phyloP scores from a whole-genome alignment of 2,113 vertebrate species.

The Talpa occidentalis region DNA sequence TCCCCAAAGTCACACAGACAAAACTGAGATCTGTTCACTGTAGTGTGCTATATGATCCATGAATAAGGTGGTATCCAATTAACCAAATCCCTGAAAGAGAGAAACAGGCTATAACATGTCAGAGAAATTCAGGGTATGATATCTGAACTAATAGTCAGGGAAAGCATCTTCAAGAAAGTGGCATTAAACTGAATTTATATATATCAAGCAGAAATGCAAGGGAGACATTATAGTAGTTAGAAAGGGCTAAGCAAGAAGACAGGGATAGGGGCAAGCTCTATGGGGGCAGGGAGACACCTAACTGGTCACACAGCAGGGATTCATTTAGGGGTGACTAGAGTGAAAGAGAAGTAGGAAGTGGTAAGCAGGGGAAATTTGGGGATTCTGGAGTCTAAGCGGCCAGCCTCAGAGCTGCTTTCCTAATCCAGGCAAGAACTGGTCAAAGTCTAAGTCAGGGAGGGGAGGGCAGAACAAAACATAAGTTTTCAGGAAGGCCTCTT shows the following conservation, averaged over 20 bases:
- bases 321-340: background rate
- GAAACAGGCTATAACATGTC: background rate
- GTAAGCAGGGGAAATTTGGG: background rate
- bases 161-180: background rate
- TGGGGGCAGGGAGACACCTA: rapidly evolving
- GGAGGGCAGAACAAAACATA: background rate
- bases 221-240: background rate
- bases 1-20: background rate
- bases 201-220: background rate
- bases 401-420: background rate
- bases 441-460: rapidly evolving
- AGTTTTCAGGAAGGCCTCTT: background rate
- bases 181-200: background rate
- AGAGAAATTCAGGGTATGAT: background rate
- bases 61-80: background rate
- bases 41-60: background rate
- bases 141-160: background rate
- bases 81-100: background rate
- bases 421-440: background rate
- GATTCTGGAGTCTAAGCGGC: background rate
- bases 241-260: background rate
- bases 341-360: background rate
- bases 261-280: background rate
- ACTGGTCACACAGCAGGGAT: rapidly evolving
- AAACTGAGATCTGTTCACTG: background rate